phyloP scores from a whole-genome alignment of 2,888 invertebrate genomes.

The Cryptocheilus praepositus region DNA sequence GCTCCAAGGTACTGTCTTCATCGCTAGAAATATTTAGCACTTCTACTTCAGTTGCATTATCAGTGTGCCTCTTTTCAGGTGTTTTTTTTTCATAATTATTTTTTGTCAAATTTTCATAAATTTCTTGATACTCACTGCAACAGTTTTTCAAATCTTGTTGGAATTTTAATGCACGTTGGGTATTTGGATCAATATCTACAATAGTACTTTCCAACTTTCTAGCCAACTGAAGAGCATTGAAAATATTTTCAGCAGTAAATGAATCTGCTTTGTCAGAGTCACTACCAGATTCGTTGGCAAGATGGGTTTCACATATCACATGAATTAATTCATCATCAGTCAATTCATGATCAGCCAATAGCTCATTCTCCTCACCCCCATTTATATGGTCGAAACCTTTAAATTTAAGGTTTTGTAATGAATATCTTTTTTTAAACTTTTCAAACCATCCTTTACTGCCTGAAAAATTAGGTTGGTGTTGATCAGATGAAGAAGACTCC shows the following conservation, averaged over 20 bases:
- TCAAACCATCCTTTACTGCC: slow-evolving; percentile 10
- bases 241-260: slow-evolving; percentile 10
- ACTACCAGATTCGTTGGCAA: slow-evolving; percentile 1
- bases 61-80: no score
- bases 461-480: slow-evolving; percentile 2
- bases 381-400: background rate
- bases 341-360: background rate
- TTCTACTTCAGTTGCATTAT: no score
- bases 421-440: slow-evolving; percentile 11
- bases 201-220: background rate
- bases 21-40: no score
- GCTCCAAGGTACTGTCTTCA: no score
- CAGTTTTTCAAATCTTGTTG: no score
- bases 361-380: background rate
- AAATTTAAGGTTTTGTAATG: slow-evolving; percentile 2
- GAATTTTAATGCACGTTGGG: no score
- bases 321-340: slow-evolving; percentile 4
- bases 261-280: slow-evolving; percentile 1
- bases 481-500: background rate
- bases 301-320: background rate
- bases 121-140: no score
- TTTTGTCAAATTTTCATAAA: no score
- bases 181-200: no score
- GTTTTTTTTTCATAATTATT: no score
- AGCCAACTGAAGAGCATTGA: slow-evolving; percentile 6